phyloP scores from a whole-genome alignment of 2,113 vertebrate genomes.

The Scomber japonicus region DNA sequence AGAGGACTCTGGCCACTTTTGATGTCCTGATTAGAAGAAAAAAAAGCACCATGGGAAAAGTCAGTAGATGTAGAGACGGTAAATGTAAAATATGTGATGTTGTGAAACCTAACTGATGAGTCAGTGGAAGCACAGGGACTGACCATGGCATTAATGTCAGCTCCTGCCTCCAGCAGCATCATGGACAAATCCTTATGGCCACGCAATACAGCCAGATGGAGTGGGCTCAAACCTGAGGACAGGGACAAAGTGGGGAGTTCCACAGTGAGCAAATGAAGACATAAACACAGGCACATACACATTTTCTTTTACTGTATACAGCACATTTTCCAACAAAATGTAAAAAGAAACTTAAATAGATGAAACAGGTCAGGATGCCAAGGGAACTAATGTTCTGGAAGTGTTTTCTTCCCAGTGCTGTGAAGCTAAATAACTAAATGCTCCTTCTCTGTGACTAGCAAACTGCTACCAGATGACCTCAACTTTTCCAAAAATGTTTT shows the following conservation, averaged over 20 bases:
- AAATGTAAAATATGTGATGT: constrained; percentile 20
- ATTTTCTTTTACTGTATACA: too few relatives aligned
- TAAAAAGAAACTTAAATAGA: neutral
- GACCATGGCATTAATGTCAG: constrained; percentile 91
- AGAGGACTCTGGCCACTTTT: constrained; percentile 92
- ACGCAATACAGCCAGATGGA: constrained; percentile 88
- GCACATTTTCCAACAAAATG: neutral
- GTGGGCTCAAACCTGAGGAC: constrained; percentile 87
- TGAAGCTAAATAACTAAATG: constrained; percentile 4
- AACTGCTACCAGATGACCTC: neutral
- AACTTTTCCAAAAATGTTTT: too few relatives aligned
- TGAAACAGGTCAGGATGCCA: neutral
- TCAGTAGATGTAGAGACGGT: constrained; percentile 19
- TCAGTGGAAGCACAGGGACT: constrained; percentile 53
- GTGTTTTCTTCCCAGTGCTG: too few relatives aligned
- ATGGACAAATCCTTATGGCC: constrained; percentile 78
- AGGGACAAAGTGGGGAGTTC: neutral
- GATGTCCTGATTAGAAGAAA: constrained; percentile 84
- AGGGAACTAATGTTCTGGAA: neutral
- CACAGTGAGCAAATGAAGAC: neutral
- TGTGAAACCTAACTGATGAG: constrained; percentile 43
- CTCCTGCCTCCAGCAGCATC: constrained; percentile 86
- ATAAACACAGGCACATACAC: neutral
- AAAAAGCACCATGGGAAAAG: constrained; percentile 40
- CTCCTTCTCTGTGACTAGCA: neutral